phyloP scores from a whole-genome alignment of 1,140 invertebrate species.

The Littorina saxatilis region DNA sequence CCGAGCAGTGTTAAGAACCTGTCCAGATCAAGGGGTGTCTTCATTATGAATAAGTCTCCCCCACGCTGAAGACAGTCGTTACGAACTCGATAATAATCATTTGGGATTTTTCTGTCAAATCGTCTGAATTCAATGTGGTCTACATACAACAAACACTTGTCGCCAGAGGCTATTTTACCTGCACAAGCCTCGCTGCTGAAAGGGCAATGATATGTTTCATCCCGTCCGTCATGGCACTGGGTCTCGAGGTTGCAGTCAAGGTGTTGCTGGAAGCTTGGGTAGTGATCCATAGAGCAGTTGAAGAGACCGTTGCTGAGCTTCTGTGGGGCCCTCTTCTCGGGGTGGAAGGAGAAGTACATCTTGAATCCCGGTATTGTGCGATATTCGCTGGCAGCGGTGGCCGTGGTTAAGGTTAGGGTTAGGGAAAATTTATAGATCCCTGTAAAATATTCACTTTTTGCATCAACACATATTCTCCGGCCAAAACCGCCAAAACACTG shows the following conservation, averaged over 20 bases:
- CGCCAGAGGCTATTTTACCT: neutral
- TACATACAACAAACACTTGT: neutral
- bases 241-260: constrained; percentile 2
- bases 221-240: constrained; percentile 6
- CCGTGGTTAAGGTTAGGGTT: no score
- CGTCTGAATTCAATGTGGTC: no score
- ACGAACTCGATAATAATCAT: no score
- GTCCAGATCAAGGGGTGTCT: no score
- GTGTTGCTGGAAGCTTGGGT: constrained; percentile 15
- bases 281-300: constrained; percentile 17
- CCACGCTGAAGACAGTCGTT: neutral
- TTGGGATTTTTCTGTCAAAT: neutral
- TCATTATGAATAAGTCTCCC: neutral
- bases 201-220: constrained; percentile 7
- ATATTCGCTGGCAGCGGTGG: no score
- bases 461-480: no score
- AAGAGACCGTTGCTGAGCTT: neutral
- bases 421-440: no score
- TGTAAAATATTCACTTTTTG: no score
- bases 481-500: no score
- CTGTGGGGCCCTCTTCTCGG: neutral
- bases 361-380: neutral
- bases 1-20: neutral
- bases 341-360: neutral
- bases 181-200: neutral